phyloP scores from a whole-genome alignment of 35 echinoderm and acorn worm genomes.

The Stichopus chloronotus region DNA sequence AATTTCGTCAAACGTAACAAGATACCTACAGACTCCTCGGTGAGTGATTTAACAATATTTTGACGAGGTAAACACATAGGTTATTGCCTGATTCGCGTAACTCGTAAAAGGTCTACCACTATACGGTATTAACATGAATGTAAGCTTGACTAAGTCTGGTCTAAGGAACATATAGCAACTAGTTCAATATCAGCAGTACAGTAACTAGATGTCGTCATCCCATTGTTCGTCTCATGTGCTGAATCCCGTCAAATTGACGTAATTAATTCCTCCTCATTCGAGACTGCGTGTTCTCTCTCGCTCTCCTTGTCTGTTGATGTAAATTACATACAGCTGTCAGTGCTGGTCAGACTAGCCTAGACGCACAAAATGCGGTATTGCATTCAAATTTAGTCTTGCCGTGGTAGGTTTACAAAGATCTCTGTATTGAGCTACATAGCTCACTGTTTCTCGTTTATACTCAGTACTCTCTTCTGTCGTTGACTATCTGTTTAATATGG shows the following conservation, averaged over 20 bases:
- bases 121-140: background rate
- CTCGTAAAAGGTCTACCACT: background rate
- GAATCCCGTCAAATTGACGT: conserved; percentile 45
- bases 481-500: conserved; percentile 12
- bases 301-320: too few species aligned
- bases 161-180: background rate
- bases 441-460: background rate
- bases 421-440: background rate
- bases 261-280: background rate
- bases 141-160: background rate
- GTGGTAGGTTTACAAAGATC: too few species aligned
- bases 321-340: too few species aligned
- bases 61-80: background rate
- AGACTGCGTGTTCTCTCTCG: too few species aligned
- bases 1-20: too few species aligned
- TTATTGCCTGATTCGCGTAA: background rate
- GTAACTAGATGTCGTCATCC: conserved; percentile 31
- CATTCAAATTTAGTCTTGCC: too few species aligned
- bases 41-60: conserved; percentile 6
- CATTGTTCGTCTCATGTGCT: background rate
- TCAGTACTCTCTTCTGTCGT: background rate
- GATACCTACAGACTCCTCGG: background rate
- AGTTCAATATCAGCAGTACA: background rate
- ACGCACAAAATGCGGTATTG: too few species aligned
- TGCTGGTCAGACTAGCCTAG: too few species aligned